Base-by-base conservation (phyloP, 2,888 invertebrate species). In the Hipparchia sbordonii region DNA sequence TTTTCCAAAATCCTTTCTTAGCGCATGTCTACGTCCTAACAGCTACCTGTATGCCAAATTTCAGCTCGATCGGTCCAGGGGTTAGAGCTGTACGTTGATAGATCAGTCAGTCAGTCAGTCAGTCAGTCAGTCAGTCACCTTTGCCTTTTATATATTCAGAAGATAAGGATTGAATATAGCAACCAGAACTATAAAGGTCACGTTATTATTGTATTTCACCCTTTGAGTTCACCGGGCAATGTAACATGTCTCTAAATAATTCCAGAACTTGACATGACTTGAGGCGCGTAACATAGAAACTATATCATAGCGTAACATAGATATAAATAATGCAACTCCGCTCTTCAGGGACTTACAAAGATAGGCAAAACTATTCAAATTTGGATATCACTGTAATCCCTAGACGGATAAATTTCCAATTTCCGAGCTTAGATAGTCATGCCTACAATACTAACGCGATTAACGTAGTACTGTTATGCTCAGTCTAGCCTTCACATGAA, bases 331-430 rank as follows among this genome's bases (percentile, higher is more conserved):
- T 46, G 61, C 61, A 61, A 61, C 12, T 61, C 13, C 13, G 8
- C 46, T 46, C 62, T 46, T 46, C 46, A n/a, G 62, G 13, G 62
- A 46, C 13, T 7, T 62, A 62, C 46, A 62, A 48, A 8, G 62
- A 13, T 46, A 61, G 45, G 7, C 46, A 13, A 46, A 61, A 46
- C 62, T 46, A 62, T 13, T 13, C 39, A 1, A 62, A 48, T 62
- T 62, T 8, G 13, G 45, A 62, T 62, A 46, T 39, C 13, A 13
- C 46, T 13, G 12, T 62, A 46, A 12, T 62, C 13, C 48, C 62
- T 13, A 8, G 62, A 62, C 4, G 45, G 9, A 46, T 62, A 59
- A 23, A 59, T 60, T 59, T 33, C 59, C 59, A 39, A 39, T 59
- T 33, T 59, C 9, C 60, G 9, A 10, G n/a, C 12, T 10, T 39